Base-by-base conservation (phyloP, 1,140 invertebrate species). In the Pseudomyrmex gracilis region DNA sequence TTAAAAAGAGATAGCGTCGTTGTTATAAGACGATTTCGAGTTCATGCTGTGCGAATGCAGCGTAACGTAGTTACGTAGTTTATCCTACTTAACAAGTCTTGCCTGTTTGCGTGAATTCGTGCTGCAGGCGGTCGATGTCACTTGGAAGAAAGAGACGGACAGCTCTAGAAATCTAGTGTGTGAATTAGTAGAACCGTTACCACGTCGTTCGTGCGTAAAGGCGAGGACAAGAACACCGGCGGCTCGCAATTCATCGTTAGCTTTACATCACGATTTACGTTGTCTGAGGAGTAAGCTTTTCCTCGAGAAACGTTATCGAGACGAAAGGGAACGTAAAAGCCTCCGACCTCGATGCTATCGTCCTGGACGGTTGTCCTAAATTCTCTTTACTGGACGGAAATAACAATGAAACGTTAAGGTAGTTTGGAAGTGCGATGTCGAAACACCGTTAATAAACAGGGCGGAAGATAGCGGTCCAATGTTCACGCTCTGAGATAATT, bases 181-280 rank as follows among this genome's bases (percentile, higher is more conserved):
- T 12, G 66, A 80, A 80, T 71, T 71, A 55, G 45, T 80, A 60
- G 76, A 80, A 80, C 76, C 76, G 76, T 80, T 80, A 80, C 7
- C 34, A 3, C 49, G 45, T 43, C 66, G n/a, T 80, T 80, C 43
- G 53, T 71, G 76, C 76, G 66, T 70, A 66, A 70, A 70, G 15
- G 43, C 43, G 76, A 57, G 9, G 51, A 78, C 76, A 70, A 70
- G 76, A 58, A 7, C 22, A 45, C 5, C 22, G n/a, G 15, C 22
- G n/a, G 15, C 68, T 53, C 58, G 71, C 71, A 74, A 82, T 73
- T 82, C 49, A 82, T 82, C 57, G 71, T 82, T 82, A 82, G 24
- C 70, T 73, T 34, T 55, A 74, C 60, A 82, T 82, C 78, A 73
- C 70, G 78, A 73, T 82, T 82, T 82, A 82, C 60, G 71, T 22